Evolutionary conservation across 2,113 vertebrate species (phyloP), one percentile per base, ranked within the genome.

Genomic region (Pomatorhinus ruficollis): DNA sequence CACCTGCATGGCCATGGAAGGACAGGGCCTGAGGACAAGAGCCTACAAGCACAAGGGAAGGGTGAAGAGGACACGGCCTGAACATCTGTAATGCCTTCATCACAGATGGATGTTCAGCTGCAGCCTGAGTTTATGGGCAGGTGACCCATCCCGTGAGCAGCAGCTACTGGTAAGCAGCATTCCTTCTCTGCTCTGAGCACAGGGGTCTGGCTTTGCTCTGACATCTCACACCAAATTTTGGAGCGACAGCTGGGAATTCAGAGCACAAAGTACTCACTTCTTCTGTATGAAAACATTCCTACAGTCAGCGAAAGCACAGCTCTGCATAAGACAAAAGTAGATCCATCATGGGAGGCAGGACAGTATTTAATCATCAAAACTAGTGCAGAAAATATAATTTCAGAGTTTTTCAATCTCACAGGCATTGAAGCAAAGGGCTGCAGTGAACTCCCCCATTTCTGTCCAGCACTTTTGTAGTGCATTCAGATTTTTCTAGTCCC

Each of bases 91-190:
- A 3, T 45, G 37, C 15, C 15, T 19, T 24, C 44, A 8, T 12
- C 24, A 16, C 45, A 24, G 63, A 4, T 20, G 44, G 42, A 3
- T 65, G 17, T 42, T 42, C 35, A 19, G 31, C 68, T 63, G 12
- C 68, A 65, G 68, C 49, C 60, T 27, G 44, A 37, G 40, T 20
- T 22, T 5, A 3, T 14, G 2, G 4, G 20, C 0, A 24, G 37
- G 9, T 42, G 37, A 24, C 23, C 27, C 9, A 40, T 22, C 45
- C 52, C 65, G 10, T 0, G 3, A 42, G 49, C 6, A 6, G 31
- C n/a, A 59, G 90, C 39, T 50, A 0, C 37, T 22, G 50, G n/a
- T 61, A 5, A 59, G 57, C 13, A 12, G 31, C 0, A 0, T 54
- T 87, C 37, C 69, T 83, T 40, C 68, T 33, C 63, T 70, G 64